phyloP scores from a whole-genome alignment of 2,888 invertebrate genomes.

The Idaea biselata region DNA sequence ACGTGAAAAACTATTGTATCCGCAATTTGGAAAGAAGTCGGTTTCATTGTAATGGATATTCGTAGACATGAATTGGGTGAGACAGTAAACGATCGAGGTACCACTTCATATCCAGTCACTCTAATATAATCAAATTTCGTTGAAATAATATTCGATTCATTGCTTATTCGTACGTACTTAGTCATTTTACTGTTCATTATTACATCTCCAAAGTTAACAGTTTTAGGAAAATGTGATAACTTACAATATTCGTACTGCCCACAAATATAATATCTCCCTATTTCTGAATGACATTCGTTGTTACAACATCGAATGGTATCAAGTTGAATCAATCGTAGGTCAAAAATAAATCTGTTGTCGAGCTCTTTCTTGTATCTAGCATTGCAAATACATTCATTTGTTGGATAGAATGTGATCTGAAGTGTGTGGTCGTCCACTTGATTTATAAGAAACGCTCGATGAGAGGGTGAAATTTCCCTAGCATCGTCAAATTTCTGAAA shows the following conservation, averaged over 20 bases:
- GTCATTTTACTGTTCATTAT: conserved; percentile 51
- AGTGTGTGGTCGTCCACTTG: conserved; percentile 44
- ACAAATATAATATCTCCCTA: conserved; percentile 77
- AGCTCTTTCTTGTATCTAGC: conserved; percentile 45
- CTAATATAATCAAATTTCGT: conserved; percentile 63
- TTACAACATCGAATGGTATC: conserved; percentile 60
- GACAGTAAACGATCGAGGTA: conserved; percentile 59
- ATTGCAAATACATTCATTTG: conserved; percentile 63
- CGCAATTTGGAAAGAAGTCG: conserved; percentile 49
- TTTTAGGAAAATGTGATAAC: conserved; percentile 69
- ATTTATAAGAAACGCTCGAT: conserved; percentile 58
- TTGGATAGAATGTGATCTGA: conserved; percentile 59
- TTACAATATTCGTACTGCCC: conserved; percentile 76
- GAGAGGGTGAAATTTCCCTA: conserved; percentile 66
- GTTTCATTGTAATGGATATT: conserved; percentile 51
- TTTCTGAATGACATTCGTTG: conserved; percentile 64
- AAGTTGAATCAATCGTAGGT: conserved; percentile 62
- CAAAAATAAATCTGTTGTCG: conserved; percentile 63
- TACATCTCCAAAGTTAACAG: conserved; percentile 68
- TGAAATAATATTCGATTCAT: conserved; percentile 60
- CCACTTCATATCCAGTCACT: conserved; percentile 58
- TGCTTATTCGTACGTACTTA: conserved; percentile 63
- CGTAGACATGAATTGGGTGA: conserved; percentile 53
- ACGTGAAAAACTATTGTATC: conserved; percentile 51
- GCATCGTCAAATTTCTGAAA: conserved; percentile 68